A percentile compares a stretch with the other conserved stretches of the same genome.
Evolutionary conservation across 2,888 invertebrate species (phyloP).

Genomic region (Pyrrhosoma nymphula): DNA sequence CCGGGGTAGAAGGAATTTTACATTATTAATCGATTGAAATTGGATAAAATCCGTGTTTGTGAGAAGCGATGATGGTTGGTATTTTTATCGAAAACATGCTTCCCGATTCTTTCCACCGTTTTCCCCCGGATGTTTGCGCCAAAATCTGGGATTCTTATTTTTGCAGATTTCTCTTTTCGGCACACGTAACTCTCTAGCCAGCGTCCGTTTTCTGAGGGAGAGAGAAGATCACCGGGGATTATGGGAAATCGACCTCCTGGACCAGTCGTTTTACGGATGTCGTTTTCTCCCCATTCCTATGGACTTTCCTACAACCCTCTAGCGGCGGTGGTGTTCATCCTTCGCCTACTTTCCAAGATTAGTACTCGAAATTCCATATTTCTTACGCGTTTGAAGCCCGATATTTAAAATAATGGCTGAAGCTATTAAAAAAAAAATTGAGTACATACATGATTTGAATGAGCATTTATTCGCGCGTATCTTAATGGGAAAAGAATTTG

Average conservation of each 20-base stretch:
- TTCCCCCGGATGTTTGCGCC: constrained; percentile 8
- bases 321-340: not conserved
- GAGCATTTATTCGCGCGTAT: no score
- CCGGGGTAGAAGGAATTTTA: not conserved
- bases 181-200: not conserved
- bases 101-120: not conserved
- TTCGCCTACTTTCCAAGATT: not conserved
- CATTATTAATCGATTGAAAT: not conserved
- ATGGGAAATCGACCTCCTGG: not conserved
- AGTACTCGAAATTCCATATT: no score
- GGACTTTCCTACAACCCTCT: not conserved
- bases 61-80: not conserved
- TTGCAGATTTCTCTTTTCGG: not conserved
- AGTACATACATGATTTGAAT: no score
- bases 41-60: not conserved
- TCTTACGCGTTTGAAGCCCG: no score
- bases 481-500: no score
- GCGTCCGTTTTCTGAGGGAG: not conserved
- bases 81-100: not conserved
- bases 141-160: not conserved
- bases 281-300: not conserved
- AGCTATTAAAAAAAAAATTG: no score
- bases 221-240: not conserved
- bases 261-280: not conserved
- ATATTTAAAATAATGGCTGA: no score